These are phyloP conservation scores for Nymphicus hollandicus DNA, from an alignment of 2,113 vertebrate species.

Conservation along the genomic window DNA sequence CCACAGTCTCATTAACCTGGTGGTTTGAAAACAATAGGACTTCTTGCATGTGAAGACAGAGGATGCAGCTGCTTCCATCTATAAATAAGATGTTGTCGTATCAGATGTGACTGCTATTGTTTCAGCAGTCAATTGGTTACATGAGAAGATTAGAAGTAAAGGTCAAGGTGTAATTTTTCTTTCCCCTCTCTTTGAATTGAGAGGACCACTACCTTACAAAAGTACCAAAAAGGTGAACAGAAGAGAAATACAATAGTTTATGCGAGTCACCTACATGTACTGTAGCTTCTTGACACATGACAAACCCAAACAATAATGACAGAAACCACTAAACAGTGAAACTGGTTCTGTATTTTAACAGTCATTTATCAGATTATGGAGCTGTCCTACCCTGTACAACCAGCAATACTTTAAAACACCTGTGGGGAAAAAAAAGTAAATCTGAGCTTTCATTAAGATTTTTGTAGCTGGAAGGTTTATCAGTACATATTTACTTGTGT, in stretches of 20 bases:
- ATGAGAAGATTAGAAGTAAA: neutral
- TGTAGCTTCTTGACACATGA: neutral
- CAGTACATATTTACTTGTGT: neutral
- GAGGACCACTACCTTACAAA: neutral
- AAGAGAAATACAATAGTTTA: neutral
- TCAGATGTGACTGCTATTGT: neutral
- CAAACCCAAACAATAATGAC: neutral
- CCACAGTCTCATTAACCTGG: slow-evolving; percentile 6
- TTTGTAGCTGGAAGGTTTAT: neutral
- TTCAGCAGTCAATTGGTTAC: neutral
- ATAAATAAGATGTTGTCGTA: slow-evolving; percentile 16
- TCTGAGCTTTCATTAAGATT: neutral
- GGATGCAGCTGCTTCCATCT: slow-evolving; percentile 62
- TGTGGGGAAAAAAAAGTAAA: neutral
- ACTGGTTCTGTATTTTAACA: neutral
- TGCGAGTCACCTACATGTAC: neutral
- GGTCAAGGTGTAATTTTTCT: neutral
- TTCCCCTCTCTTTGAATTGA: neutral
- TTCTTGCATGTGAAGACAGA: slow-evolving; percentile 18
- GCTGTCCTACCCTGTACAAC: neutral
- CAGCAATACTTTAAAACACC: neutral
- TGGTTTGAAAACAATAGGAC: slow-evolving; percentile 45
- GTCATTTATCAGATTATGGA: neutral
- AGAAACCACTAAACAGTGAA: neutral
- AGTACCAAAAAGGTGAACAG: neutral